A percentile compares a stretch with the other conserved stretches of the same genome.
Evolutionary conservation across 2,797 vertebrate species (phyloP).

Genomic region (Centroberyx gerrardi): DNA sequence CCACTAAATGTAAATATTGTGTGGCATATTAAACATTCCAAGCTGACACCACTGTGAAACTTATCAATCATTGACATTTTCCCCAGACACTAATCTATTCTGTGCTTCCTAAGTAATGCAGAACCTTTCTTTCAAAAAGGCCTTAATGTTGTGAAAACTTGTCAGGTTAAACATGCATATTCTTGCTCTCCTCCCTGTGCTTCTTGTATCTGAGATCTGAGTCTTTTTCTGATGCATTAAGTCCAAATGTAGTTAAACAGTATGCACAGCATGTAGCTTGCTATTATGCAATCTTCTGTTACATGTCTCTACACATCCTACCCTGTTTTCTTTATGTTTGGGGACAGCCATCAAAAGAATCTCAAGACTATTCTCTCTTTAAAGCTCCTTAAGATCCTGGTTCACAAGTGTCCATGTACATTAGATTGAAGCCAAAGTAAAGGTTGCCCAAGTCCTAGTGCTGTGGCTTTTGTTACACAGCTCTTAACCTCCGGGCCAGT

Average conservation of each 20-base stretch:
- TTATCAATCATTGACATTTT: too few relatives aligned
- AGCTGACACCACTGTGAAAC: neutral
- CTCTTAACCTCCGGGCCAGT: slow-evolving; percentile 71
- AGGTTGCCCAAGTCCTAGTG: slow-evolving; percentile 61
- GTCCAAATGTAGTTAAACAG: neutral
- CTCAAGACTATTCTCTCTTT: too few relatives aligned
- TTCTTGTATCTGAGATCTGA: neutral
- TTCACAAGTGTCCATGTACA: neutral
- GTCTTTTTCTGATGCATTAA: neutral
- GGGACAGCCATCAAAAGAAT: too few relatives aligned
- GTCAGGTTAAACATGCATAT: too few relatives aligned
- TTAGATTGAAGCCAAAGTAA: slow-evolving; percentile 50
- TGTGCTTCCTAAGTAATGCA: too few relatives aligned
- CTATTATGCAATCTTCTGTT: neutral
- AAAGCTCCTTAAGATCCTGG: too few relatives aligned
- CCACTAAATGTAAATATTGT: neutral
- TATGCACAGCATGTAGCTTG: neutral
- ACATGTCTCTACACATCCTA: too few relatives aligned
- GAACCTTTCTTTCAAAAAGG: too few relatives aligned
- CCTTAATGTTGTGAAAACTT: too few relatives aligned
- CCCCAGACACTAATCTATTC: too few relatives aligned
- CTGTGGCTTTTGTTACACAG: slow-evolving; percentile 68
- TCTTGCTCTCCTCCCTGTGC: neutral
- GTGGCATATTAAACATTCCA: neutral
- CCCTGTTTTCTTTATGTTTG: too few relatives aligned